Conservation (phyloP, 2,888 invertebrate species). For the Xanthorhoe spadicearia region DNA sequence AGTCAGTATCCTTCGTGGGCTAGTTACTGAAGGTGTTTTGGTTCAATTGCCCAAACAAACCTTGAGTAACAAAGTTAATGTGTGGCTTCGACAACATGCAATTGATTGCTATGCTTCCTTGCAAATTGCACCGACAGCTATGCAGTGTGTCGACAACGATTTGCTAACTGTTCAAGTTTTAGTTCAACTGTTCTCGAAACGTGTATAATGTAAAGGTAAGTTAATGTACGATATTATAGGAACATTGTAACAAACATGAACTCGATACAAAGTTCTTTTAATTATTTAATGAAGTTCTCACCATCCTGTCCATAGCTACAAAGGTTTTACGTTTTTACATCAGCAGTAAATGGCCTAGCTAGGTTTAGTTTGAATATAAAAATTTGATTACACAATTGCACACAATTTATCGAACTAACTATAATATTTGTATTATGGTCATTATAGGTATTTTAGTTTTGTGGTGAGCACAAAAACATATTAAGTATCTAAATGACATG, state of each 20-base stretch:
- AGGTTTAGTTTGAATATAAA: background rate
- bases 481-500: background rate
- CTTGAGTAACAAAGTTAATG: slow-evolving; percentile 44
- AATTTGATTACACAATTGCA: too few relatives aligned
- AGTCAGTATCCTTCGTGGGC: slow-evolving; percentile 33
- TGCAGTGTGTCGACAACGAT: slow-evolving; percentile 22
- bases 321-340: background rate
- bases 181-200: slow-evolving; percentile 10
- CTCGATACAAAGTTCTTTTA: background rate
- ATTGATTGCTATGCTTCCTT: slow-evolving; percentile 28
- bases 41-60: slow-evolving; percentile 50
- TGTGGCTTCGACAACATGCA: slow-evolving; percentile 27
- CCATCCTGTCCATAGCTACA: background rate
- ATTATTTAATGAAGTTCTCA: background rate
- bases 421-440: too few relatives aligned
- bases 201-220: background rate
- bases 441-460: too few relatives aligned
- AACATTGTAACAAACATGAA: background rate
- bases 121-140: slow-evolving; percentile 25
- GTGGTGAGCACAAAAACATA: background rate
- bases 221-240: background rate
- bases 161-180: slow-evolving; percentile 20
- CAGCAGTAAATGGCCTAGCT: background rate
- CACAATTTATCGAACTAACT: too few relatives aligned
- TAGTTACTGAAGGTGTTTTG: slow-evolving; percentile 47